Base-by-base conservation (phyloP, 2,888 invertebrate species). In the Slavum lentiscoides region DNA sequence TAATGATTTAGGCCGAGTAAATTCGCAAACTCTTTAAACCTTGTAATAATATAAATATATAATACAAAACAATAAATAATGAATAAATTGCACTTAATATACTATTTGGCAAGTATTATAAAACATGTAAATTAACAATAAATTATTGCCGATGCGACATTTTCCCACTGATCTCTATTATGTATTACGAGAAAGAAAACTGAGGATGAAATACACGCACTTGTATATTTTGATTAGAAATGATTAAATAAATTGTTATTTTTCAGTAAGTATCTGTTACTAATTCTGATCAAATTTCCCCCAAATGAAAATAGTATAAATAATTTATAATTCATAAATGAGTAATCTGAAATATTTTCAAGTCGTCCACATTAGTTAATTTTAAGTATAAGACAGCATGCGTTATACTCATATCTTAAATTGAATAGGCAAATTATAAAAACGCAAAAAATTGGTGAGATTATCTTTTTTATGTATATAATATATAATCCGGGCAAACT, bases 21-120 rank as follows among this genome's bases (percentile, higher is more conserved):
- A 23, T 72, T 59, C 21, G 43, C 59, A 72, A 43, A 59, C 70
- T 72, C 39, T 39, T 72, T 39, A 59, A 58, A 39, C n/a, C 53
- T 39, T 21, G 43, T 61, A 59, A 61, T 49, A 49, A 39, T 64
- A 64, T 30, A 30, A 30, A 30, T 30, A 30, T 30, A 30, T 2
- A 64, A 17, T 64, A 39, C 8, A 39, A 43, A 66, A 62, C 19
- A 62, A 62, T 30, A 62, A 62, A 59, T 39, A 64, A 39, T 64
- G 8, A 64, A 64, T 64, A 73, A 17, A 73, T 61, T 49, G 23
- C 61, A 73, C 49, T 61, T 55, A 43, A 23, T 61, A 19, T 55
- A 23, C 21, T 49, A 17, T 23, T 74, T 49, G 30, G 8, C 4
- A 19, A 62, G 30, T n/a, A 19, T 59, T 49, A 62, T 62, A 30